Base-by-base conservation (phyloP, 2,888 invertebrate genomes). In the Drosophila pegasa region DNA sequence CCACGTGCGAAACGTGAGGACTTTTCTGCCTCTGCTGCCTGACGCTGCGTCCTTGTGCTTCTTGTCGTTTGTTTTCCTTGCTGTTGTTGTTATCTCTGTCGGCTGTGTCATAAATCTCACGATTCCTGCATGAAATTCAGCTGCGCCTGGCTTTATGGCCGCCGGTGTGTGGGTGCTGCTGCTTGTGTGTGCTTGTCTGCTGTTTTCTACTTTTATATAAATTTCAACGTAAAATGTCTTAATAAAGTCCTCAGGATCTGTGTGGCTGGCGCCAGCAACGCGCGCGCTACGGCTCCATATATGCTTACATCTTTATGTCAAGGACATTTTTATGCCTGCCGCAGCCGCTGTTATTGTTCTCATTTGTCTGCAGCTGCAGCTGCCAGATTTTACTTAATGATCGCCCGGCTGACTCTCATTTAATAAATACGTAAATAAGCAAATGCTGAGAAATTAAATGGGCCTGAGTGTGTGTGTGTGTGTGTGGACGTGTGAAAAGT, bases 211-310 rank as follows among this genome's bases (percentile, higher is more conserved):
- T 78, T 79, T 72, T 75, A 86, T 80, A 83, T 77, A 87, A 89
- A 88, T 78, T 86, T 78, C 77, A 76, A 84, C 80, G 81, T 83
- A 73, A 86, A 86, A 86, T 89, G 88, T 86, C 86, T 86, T 86
- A 86, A 89, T 89, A 89, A 89, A 89, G 88, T 88, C 71, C 51
- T 47, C 71, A 51, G 63, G 48, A 40, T 51, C 61, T 55, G 41
- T 40, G 35, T 22, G 40, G 27, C 47, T 45, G 41, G 25, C 35
- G 38, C 52, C 52, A 38, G 52, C 27, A 10, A 10, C 22, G 43
- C 16, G 8, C 22, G 43, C 16, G 8, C 43, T 33, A 43, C 22
- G 20, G 22, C 69, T 50, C 69, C 45, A 6, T 27, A 16, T 27
- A 40, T 58, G 67, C 78, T 48, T 78, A 67, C 89, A 75, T 66